phyloP scores from a whole-genome alignment of 2,797 vertebrate genomes.

The Echiichthys vipera region DNA sequence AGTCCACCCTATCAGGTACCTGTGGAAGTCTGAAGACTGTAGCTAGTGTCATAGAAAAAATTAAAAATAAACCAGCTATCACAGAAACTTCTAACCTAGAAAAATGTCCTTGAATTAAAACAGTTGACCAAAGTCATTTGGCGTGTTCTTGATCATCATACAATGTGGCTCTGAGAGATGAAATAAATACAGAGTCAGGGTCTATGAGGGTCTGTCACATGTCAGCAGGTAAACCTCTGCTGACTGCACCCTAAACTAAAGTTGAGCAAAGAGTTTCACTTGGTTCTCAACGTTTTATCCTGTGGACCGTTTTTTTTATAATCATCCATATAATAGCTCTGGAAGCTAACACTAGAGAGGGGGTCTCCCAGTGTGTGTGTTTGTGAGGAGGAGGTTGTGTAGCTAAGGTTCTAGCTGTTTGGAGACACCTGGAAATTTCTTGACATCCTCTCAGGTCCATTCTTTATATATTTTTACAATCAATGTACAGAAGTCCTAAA shows the following conservation, averaged over 20 bases:
- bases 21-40: slow-evolving; percentile 12
- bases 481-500: no score
- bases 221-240: not conserved
- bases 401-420: no score
- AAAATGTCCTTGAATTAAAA: not conserved
- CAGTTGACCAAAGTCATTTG: not conserved
- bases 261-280: not conserved
- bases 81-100: not conserved
- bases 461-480: no score
- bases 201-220: not conserved
- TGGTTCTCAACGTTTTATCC: not conserved
- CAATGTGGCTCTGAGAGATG: not conserved
- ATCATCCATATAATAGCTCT: not conserved
- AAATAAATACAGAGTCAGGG: not conserved
- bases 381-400: no score
- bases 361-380: not conserved
- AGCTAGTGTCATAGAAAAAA: not conserved
- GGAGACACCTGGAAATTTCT: no score
- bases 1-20: slow-evolving; percentile 17
- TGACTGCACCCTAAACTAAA: not conserved
- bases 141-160: not conserved
- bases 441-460: no score
- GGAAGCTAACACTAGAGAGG: not conserved
- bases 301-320: not conserved
- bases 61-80: not conserved